Evolutionary conservation across 1,140 invertebrate species (phyloP), one percentile per base, ranked within the genome.

Genomic region (Conus ventricosus): DNA sequence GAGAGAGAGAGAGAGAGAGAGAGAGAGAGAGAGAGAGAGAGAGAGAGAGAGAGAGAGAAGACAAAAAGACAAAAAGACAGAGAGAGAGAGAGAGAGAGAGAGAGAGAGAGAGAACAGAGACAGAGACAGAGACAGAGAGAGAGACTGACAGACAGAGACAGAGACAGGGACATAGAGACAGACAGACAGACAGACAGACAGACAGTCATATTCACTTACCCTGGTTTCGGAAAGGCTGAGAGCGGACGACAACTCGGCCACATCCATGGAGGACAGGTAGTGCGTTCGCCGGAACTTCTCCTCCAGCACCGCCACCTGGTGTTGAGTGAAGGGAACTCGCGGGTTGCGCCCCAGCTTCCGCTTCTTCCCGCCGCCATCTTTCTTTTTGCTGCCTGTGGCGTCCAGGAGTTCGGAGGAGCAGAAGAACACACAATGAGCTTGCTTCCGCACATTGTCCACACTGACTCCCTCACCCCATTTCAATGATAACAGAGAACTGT

Each of bases 201-300:
- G 25, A 27, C 25, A 13, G 76, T 15, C 15, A 82, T 11, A 25
- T 13, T 0, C 0, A 91, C 96, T 95, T 93, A 97, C 97, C 94
- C 96, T 95, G 83, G 95, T 96, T 91, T 97, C 96, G 5, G 96
- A 96, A 63, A 97, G 95, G 85, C 95, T 94, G n/a, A 97, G 95
- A 13, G 94, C 91, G 20, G 95, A 92, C 0, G 96, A 96, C 67
- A 97, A 94, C 54, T 96, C 95, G 0, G 95, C 89, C 10, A 97
- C 96, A 85, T 96, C 96, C 76, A 96, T 95, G 87, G 96, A 96
- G 85, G 96, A 96, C 0, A 97, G 94, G 90, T 97, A 97, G 75
- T 96, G 96, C 27, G 95, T 96, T n/a, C 92, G 94, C 5, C 93
- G 94, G 91, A 96, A 97, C 91, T 96, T 96, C 10, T 96, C 94